Percentiles rank a stretch among this genome's conserved stretches.
Evolutionary conservation across 2,797 vertebrate genomes (phyloP).

Genomic region (Kryptopterus vitreolus): DNA sequence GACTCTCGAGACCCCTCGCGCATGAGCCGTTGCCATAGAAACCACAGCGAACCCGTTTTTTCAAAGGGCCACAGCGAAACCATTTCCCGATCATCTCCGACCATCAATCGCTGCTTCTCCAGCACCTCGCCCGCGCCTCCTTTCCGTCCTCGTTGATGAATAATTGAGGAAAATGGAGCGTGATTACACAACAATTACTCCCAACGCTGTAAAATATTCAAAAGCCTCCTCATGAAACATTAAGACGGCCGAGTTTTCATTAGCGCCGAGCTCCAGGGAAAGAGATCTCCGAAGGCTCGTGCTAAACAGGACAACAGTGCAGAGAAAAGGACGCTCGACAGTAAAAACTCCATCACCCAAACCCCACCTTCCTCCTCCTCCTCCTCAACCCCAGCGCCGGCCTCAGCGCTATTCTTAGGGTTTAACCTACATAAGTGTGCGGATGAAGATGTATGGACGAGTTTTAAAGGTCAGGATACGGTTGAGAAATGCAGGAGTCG

Average conservation of each 20-base stretch:
- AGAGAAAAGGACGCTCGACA: slow-evolving; percentile 7
- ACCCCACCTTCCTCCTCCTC: too few species aligned
- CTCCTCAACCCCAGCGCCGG: too few species aligned
- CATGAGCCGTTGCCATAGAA: background rate
- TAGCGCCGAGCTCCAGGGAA: slow-evolving; percentile 45
- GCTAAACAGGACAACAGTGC: slow-evolving; percentile 36
- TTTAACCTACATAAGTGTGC: background rate
- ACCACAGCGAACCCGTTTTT: too few species aligned
- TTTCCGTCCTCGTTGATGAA: slow-evolving; percentile 43
- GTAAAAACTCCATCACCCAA: too few species aligned
- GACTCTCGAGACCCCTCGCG: background rate
- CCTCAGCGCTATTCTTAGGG: slow-evolving; percentile 4
- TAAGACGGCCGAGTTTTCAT: slow-evolving; percentile 51
- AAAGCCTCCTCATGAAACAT: slow-evolving; percentile 56
- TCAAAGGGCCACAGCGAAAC: too few species aligned
- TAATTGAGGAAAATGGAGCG: slow-evolving; percentile 49
- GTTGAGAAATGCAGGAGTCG: background rate
- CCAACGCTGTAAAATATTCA: slow-evolving; percentile 51
- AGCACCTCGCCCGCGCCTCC: slow-evolving; percentile 8
- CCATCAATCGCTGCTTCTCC: background rate
- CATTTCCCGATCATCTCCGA: background rate
- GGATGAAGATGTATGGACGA: background rate
- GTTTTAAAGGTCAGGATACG: background rate
- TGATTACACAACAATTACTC: slow-evolving; percentile 59
- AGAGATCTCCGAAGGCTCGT: slow-evolving; percentile 25